Base-by-base conservation (phyloP, 1,140 invertebrate species). In the Doryteuthis pealeii region DNA sequence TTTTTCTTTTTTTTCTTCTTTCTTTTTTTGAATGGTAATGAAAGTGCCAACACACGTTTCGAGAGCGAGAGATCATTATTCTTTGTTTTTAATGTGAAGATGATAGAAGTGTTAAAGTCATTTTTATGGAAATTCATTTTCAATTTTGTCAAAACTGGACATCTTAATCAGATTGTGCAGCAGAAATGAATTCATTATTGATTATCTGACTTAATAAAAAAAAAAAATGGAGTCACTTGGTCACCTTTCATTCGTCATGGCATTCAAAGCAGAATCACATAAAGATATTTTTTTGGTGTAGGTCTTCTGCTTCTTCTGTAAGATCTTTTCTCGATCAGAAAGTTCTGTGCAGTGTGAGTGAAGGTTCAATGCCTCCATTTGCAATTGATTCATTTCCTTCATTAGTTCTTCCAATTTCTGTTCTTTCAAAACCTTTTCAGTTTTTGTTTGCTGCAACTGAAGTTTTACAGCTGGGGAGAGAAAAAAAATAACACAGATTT, bases 251-350 rank as follows among this genome's bases (percentile, higher is more conserved):
- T 68, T 68, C 8, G 5, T 68, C 66, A 68, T 68, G 32, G 66
- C 66, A 32, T 68, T 31, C 66, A 68, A 22, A 30, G 66, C 66
- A 28, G 66, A 68, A 31, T 68, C 66, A 33, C 66, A 68, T 5
- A 68, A 26, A 0, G 5, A 31, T 8, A 68, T 22, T 31, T 68
- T 68, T 8, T 68, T 68, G 28, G 6, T 68, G 28, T 32, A 68
- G 5, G 18, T 26, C 18, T 68, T 68, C 30, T 28, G 32, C 32
- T 68, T 68, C 4, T 28, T 30, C 32, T 68, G 5, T 22, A 68
- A 22, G 5, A 12, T 18, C 18, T 18, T 33, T 1, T 68, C 66
- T 30, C 30, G 66, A 28, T 28, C 3, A 26, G 30, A 26, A 26
- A 68, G 32, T 33, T 68, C 32, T 1, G 10, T 68, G 28, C 31